Evolutionary conservation across 1,140 invertebrate genomes (phyloP), one percentile per base, ranked within the genome.

Genomic region (Temnothorax longispinosus): DNA sequence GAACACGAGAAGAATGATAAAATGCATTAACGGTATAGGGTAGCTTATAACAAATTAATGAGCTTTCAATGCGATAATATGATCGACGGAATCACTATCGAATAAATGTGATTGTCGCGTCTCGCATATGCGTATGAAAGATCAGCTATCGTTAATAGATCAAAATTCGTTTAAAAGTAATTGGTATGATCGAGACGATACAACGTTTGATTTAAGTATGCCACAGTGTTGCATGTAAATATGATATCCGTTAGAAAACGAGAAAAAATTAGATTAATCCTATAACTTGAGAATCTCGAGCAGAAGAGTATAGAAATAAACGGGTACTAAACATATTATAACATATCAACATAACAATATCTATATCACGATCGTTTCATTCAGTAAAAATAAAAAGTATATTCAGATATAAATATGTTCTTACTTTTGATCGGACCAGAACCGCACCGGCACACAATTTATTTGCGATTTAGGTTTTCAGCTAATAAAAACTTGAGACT

Each of bases 1-100:
- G 69, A 60, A 38, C 27, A 60, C 13, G 18, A 47, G 32, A 84
- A 84, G 54, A 84, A 84, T 74, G 52, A 74, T 84, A 75, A 84
- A 84, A 50, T 44, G 13, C 80, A 84, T 74, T 62, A 84, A 60
- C 32, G 54, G 6, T 56, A 82, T 27, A 18, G 18, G 18, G n/a
- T 27, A 54, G 54, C 13, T 74, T 75, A 74, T 84, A 56, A 84
- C 13, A 75, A 84, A 84, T 84, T 75, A 35, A 84, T 74, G 54
- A 60, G 32, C 80, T 84, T 50, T 60, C 7, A 75, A 84, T 60
- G 44, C 27, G 32, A 75, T 84, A 75, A 75, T 15, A 41, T n/a
- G 41, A 84, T 62, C 54, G 35, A 21, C 32, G 69, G 54, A 75
- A 62, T 74, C 69, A 74, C 32, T 60, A 62, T 62, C 5, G 44